Percentiles rank a stretch among this genome's conserved stretches.
Evolutionary conservation across 2,797 vertebrate species (phyloP).

Genomic region (Lagodon rhomboides): DNA sequence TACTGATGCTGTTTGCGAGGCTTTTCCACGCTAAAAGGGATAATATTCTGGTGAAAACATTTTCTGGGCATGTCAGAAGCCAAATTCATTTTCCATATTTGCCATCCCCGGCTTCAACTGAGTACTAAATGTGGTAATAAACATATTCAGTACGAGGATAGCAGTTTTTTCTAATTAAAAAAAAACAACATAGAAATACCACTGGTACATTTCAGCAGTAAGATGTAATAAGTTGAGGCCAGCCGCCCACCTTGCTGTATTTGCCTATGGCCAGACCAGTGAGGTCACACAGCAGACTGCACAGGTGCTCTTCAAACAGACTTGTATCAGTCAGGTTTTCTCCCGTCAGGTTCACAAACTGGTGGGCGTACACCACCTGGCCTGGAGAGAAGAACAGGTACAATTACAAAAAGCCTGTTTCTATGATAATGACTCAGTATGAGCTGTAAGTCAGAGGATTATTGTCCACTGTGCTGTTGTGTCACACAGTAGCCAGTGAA

Average conservation of each 20-base stretch:
- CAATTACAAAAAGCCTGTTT: constrained; percentile 50
- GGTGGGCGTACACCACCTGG: constrained; percentile 93
- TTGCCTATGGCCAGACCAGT: constrained; percentile 90
- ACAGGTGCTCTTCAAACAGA: constrained; percentile 94
- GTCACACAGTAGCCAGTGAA: not conserved
- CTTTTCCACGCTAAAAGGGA: not conserved
- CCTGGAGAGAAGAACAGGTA: constrained; percentile 82
- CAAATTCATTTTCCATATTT: not conserved
- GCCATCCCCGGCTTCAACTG: not conserved
- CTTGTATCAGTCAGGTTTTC: constrained; percentile 93
- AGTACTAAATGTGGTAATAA: constrained; percentile 16
- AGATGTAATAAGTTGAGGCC: constrained; percentile 33
- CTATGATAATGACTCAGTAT: constrained; percentile 41
- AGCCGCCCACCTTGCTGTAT: constrained; percentile 91
- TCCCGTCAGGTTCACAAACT: constrained; percentile 93
- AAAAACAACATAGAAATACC: constrained; percentile 28
- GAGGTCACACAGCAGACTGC: constrained; percentile 91
- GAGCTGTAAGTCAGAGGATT: constrained; percentile 34
- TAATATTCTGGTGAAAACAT: not conserved
- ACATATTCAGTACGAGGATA: constrained; percentile 12
- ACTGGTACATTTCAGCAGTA: constrained; percentile 24
- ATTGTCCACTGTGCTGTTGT: constrained; percentile 1
- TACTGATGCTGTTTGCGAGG: not conserved
- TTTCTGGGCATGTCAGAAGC: not conserved
- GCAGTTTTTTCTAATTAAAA: not conserved